phyloP scores from a whole-genome alignment of 2,797 vertebrate genomes.

The Myotis daubentonii region DNA sequence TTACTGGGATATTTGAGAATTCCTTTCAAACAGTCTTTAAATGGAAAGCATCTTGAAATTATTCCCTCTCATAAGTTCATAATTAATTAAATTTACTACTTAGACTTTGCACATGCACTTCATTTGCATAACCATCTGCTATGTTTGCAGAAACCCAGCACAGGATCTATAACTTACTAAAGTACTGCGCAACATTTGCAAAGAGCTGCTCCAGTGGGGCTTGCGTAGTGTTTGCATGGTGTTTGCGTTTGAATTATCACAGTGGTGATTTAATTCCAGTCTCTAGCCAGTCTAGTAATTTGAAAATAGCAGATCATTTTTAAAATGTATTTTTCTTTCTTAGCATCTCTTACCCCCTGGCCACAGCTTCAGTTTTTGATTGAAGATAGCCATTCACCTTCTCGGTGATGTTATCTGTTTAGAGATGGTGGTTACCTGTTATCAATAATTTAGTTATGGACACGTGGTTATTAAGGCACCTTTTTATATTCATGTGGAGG shows the following conservation, averaged over 20 bases:
- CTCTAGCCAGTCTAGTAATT: background rate
- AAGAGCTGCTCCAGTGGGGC: background rate
- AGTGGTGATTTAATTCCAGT: constrained; percentile 1
- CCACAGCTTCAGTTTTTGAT: background rate
- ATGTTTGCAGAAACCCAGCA: constrained; percentile 43
- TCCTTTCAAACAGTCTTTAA: constrained; percentile 51
- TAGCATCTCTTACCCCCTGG: background rate
- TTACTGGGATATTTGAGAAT: constrained; percentile 21
- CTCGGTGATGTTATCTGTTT: background rate
- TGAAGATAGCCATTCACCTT: background rate
- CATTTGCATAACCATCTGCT: constrained; percentile 67
- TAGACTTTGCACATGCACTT: constrained; percentile 51
- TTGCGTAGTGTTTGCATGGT: background rate
- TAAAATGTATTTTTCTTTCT: background rate
- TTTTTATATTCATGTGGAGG: background rate
- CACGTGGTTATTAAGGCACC: background rate
- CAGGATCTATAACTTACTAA: constrained; percentile 33
- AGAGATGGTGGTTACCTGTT: background rate
- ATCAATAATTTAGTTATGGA: background rate
- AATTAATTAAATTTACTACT: constrained; percentile 71
- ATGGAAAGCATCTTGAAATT: constrained; percentile 63
- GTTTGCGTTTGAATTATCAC: constrained; percentile 6
- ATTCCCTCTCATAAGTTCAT: constrained; percentile 60
- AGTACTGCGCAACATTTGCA: background rate
- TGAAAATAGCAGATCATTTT: background rate